Base-by-base conservation (phyloP, 1,140 invertebrate species). In the Eurosta solidaginis region DNA sequence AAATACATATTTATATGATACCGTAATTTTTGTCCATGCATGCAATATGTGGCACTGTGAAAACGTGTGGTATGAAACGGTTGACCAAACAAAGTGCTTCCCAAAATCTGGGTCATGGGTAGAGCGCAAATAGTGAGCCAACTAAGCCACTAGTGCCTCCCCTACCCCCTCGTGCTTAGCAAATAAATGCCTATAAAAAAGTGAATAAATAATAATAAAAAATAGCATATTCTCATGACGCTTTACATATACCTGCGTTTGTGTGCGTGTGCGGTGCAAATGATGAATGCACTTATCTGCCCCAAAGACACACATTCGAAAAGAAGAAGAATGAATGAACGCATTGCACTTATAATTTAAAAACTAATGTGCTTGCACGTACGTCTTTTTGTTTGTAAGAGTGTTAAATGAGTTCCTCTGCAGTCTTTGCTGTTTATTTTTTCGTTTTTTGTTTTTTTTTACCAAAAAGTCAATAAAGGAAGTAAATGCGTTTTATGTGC, bases 231-330 rank as follows among this genome's bases (percentile, higher is more conserved):
- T 36, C 27, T 33, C 59, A n/a, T 40, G 33, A 68, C 33, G 59
- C n/a, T n/a, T n/a, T n/a, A n/a, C n/a, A n/a, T n/a, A 68, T 29
- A 40, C 59, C 36, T 68, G 59, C 59, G n/a, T n/a, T n/a, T n/a
- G n/a, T n/a, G n/a, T n/a, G n/a, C n/a, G n/a, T n/a, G n/a, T n/a
- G n/a, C n/a, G n/a, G n/a, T n/a, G n/a, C n/a, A n/a, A 68, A 42
- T 68, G 59, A 68, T 68, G 59, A 42, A 68, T 68, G 59, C 59
- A 68, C 59, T 68, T 68, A 68, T 40, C 59, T 68, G 59, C 59
- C 59, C 59, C 59, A 68, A 68, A 68, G 59, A 68, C 59, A 68
- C 59, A 68, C 59, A 68, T 68, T 68, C 59, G 59, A 7, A 22
- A 4, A 9, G 33, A 68, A 68, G 59, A 68, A n/a, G n/a, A n/a